These are phyloP conservation scores for Gadus macrocephalus DNA, from an alignment of 2,113 vertebrate species.

Conservation along the genomic window DNA sequence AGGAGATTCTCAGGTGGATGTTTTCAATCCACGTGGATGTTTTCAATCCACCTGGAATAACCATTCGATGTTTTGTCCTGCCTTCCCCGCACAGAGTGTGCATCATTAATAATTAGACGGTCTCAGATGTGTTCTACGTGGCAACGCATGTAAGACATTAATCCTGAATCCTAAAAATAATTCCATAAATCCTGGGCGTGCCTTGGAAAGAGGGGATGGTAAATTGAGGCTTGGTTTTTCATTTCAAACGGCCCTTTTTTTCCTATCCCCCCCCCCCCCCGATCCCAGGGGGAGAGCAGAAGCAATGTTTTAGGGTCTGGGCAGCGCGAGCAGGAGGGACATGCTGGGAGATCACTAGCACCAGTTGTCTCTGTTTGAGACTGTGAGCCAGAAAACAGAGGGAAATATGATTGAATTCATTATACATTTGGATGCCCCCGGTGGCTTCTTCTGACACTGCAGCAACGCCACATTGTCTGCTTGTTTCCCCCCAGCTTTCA, in stretches of 20 bases:
- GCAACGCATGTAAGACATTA: slow-evolving; percentile 45
- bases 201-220: slow-evolving; percentile 62
- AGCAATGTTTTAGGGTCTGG: slow-evolving; percentile 55
- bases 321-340: slow-evolving; percentile 40
- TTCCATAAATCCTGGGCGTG: slow-evolving; percentile 69
- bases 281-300: slow-evolving; percentile 8
- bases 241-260: slow-evolving; percentile 57
- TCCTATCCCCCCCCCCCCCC: background rate
- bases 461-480: too few species aligned
- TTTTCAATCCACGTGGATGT: too few species aligned
- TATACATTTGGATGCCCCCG: too few species aligned
- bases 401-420: too few species aligned
- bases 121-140: slow-evolving; percentile 44
- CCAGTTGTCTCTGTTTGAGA: slow-evolving; percentile 13
- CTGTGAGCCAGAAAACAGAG: too few species aligned
- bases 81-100: too few species aligned
- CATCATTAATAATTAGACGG: too few species aligned
- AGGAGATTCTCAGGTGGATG: too few species aligned
- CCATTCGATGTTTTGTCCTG: too few species aligned
- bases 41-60: too few species aligned
- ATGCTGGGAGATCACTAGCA: slow-evolving; percentile 42
- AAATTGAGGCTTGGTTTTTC: slow-evolving; percentile 64
- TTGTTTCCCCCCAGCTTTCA: too few species aligned
- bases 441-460: too few species aligned
- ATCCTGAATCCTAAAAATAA: slow-evolving; percentile 36